Percentiles rank a stretch among this genome's conserved stretches.
These are phyloP conservation scores for Meteorus sp. DNA, from an alignment of 1,140 invertebrate species.

Conservation along the genomic window DNA sequence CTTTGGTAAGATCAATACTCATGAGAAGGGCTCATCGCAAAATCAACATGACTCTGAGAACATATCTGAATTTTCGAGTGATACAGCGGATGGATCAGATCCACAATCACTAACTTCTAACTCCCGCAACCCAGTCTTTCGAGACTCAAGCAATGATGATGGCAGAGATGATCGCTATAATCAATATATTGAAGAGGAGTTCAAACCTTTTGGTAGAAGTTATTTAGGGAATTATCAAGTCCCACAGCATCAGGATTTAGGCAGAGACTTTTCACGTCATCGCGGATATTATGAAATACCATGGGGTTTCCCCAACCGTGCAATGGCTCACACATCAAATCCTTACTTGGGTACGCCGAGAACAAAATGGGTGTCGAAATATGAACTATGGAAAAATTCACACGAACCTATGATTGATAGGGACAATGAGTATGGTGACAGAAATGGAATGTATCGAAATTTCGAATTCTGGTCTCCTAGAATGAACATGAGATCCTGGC, in stretches of 20 bases:
- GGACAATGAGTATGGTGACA: not conserved
- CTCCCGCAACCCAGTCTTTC: slow-evolving; percentile 15
- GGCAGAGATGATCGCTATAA: slow-evolving; percentile 26
- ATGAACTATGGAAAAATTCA: not conserved
- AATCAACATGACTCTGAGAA: slow-evolving; percentile 23
- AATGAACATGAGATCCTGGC: slow-evolving; percentile 1
- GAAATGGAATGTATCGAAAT: slow-evolving; percentile 1
- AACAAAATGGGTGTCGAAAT: slow-evolving; percentile 1
- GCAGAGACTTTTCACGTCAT: slow-evolving; percentile 11
- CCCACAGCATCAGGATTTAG: slow-evolving; percentile 3
- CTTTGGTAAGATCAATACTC: slow-evolving; percentile 46
- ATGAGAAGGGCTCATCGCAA: slow-evolving; percentile 33
- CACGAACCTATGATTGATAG: not conserved
- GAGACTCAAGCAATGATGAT: slow-evolving; percentile 1
- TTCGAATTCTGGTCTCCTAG: not conserved
- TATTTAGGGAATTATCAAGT: slow-evolving; percentile 24
- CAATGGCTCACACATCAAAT: not conserved
- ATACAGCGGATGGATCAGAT: no score
- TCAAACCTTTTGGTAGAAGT: slow-evolving; percentile 1
- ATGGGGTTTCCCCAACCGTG: slow-evolving; percentile 7
- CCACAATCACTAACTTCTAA: no score
- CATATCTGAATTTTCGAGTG: slow-evolving; percentile 21
- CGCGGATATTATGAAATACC: slow-evolving; percentile 2
- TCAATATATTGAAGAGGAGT: slow-evolving; percentile 18
- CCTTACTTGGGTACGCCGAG: not conserved